Evolutionary conservation across 2,888 invertebrate species (phyloP).

Genomic region (Noctua janthina): DNA sequence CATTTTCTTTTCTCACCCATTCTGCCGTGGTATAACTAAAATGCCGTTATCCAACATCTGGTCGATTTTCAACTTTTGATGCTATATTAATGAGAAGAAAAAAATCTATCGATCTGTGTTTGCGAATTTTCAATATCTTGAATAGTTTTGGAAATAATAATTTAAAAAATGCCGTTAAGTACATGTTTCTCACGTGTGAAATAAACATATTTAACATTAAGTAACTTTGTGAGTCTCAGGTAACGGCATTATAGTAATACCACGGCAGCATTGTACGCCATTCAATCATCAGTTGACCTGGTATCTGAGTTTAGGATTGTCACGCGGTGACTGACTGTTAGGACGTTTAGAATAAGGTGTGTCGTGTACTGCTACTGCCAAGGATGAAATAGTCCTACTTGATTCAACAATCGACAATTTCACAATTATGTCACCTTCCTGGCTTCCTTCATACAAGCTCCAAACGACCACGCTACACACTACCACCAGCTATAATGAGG

Average conservation of each 20-base stretch:
- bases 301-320: not conserved
- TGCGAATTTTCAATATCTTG: no score
- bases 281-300: not conserved
- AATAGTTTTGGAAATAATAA: no score
- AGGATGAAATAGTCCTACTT: not conserved
- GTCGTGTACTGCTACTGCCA: not conserved
- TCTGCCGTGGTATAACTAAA: no score
- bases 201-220: no score
- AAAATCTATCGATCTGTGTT: no score
- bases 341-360: slow-evolving; percentile 7
- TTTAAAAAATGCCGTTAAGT: no score
- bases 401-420: not conserved
- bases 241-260: no score
- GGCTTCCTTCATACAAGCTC: not conserved
- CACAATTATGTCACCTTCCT: not conserved
- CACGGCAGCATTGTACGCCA: not conserved
- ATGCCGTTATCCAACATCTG: no score
- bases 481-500: not conserved
- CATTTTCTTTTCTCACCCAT: not conserved
- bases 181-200: no score
- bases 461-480: not conserved
- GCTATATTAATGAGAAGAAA: no score
- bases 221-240: no score
- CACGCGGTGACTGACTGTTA: slow-evolving; percentile 18
- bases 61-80: no score